Evolutionary conservation across 2,797 vertebrate genomes (phyloP).

Genomic region (Picus viridis): DNA sequence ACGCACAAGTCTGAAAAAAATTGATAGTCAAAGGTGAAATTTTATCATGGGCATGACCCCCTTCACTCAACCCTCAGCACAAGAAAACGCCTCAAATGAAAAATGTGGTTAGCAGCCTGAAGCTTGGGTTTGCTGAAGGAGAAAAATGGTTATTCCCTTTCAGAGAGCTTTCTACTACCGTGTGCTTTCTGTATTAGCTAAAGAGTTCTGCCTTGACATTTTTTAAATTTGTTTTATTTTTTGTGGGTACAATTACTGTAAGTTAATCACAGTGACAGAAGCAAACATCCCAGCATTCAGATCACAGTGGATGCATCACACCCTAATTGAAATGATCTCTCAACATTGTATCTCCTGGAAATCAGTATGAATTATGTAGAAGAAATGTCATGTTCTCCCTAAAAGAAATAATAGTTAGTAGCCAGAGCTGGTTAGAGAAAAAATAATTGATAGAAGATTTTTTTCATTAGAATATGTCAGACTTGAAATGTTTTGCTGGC

Average conservation of each 20-base stretch:
- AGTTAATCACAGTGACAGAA: neutral
- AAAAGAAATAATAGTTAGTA: neutral
- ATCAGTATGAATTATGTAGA: conserved; percentile 9
- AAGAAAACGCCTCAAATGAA: neutral
- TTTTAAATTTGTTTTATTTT: no score
- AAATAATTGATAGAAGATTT: neutral
- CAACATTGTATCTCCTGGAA: neutral
- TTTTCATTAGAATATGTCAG: neutral
- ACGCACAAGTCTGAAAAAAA: neutral
- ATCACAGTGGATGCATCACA: neutral
- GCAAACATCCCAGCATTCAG: neutral
- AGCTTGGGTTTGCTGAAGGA: neutral
- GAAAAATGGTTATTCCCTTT: neutral
- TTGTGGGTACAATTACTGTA: neutral
- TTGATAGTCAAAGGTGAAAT: neutral
- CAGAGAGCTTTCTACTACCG: neutral
- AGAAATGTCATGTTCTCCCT: neutral
- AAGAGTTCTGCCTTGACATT: no score
- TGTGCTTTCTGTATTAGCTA: neutral
- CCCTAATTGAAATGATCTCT: neutral
- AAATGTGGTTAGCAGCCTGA: neutral
- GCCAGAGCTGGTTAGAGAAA: neutral
- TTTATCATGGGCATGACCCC: neutral
- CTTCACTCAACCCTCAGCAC: neutral
- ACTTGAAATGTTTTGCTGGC: conserved; percentile 3